These are phyloP conservation scores for Heliconius hortense DNA, from an alignment of 2,888 invertebrate species.

Conservation along the genomic window DNA sequence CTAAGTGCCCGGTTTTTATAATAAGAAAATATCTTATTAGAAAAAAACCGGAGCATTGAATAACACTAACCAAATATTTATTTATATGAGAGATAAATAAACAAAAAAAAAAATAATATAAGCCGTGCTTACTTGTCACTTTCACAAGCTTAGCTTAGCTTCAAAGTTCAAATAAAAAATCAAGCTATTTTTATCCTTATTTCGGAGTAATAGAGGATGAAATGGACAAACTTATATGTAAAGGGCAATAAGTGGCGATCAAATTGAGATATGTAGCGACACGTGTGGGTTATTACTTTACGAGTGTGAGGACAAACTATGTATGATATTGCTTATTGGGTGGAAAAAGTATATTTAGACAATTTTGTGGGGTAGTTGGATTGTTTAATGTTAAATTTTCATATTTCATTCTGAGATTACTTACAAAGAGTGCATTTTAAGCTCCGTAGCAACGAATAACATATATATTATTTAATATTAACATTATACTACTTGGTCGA, in stretches of 20 bases:
- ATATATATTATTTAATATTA: too few relatives aligned
- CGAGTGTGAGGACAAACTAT: slow-evolving; percentile 77
- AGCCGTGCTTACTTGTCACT: slow-evolving; percentile 53
- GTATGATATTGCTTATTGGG: slow-evolving; percentile 75
- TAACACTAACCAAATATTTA: not conserved
- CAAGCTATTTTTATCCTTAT: slow-evolving; percentile 39
- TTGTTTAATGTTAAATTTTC: not conserved
- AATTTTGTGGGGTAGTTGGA: slow-evolving; percentile 1
- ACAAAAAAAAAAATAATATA: slow-evolving; percentile 6
- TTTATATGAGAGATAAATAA: not conserved
- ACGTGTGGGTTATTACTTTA: slow-evolving; percentile 78
- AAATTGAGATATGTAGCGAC: slow-evolving; percentile 76
- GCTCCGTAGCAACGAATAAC: too few relatives aligned
- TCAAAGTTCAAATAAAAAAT: slow-evolving; percentile 45
- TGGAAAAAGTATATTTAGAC: slow-evolving; percentile 57
- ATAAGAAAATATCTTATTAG: not conserved
- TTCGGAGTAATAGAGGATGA: slow-evolving; percentile 14
- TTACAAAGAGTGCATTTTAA: not conserved
- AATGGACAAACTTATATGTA: slow-evolving; percentile 43
- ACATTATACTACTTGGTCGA: too few relatives aligned
- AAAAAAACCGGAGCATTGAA: not conserved
- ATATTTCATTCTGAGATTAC: not conserved
- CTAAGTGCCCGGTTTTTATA: too few relatives aligned
- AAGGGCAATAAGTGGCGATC: slow-evolving; percentile 58
- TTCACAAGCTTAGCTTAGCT: slow-evolving; percentile 67